A percentile compares a stretch with the other conserved stretches of the same genome.
Conservation (phyloP, 2,797 vertebrate species). For the Lagorchestes hirsutus region DNA sequence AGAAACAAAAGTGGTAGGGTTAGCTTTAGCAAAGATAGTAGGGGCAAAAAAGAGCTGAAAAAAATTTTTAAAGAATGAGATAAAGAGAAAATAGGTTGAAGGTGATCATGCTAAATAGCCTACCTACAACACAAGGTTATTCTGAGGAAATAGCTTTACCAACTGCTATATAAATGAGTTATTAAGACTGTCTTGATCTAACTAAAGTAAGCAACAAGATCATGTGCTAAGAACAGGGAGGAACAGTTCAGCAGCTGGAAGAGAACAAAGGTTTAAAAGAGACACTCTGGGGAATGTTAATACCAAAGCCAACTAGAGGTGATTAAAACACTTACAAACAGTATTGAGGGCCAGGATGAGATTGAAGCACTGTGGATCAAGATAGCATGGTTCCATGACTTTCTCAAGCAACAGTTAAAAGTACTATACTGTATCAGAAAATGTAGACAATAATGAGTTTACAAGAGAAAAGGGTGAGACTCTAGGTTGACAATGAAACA, state of each 20-base stretch:
- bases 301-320: background rate
- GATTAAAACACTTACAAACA: background rate
- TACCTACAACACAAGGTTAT: background rate
- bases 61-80: background rate
- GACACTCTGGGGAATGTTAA: background rate
- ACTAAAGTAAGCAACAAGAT: background rate
- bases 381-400: background rate
- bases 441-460: background rate
- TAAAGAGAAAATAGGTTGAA: background rate
- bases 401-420: background rate
- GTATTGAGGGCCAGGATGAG: background rate
- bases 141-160: background rate
- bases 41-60: background rate
- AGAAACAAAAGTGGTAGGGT: background rate
- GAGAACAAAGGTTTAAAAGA: background rate
- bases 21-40: too few relatives aligned
- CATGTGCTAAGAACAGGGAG: background rate
- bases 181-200: background rate
- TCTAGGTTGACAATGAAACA: background rate
- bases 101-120: background rate
- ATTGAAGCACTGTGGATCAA: background rate
- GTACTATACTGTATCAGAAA: background rate
- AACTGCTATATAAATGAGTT: background rate
- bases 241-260: background rate
- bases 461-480: background rate